Percentiles rank a stretch among this genome's conserved stretches.
Evolutionary conservation across 53 echinoderm and acorn worm genomes (phyloP).

Genomic region (Echinarachnius parma): DNA sequence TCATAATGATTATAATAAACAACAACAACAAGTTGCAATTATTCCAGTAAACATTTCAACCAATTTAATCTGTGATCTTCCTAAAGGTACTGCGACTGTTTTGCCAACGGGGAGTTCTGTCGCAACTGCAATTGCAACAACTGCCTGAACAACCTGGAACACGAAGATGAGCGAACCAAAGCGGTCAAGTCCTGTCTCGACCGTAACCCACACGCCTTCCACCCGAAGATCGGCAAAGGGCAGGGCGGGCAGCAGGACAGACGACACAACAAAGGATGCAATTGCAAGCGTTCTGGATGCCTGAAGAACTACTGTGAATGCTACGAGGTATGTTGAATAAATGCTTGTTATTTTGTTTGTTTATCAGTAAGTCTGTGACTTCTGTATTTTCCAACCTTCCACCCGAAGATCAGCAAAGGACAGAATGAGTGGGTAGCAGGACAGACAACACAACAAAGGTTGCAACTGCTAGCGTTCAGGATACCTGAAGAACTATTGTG

Average conservation of each 20-base stretch:
- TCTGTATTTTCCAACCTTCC: no score
- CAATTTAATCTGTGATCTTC: no score
- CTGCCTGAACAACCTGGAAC: conserved; percentile 86
- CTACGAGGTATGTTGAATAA: conserved; percentile 85
- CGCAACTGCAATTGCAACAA: conserved; percentile 94
- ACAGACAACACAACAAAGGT: conserved; percentile 90
- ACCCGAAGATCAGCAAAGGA: conserved; percentile 97
- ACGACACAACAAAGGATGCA: conserved; percentile 94
- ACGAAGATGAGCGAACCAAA: conserved; percentile 77
- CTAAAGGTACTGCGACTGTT: conserved; percentile 98
- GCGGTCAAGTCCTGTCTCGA: conserved; percentile 92
- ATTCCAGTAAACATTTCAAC: no score
- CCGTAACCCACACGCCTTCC: conserved; percentile 91
- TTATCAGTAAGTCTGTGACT: no score
- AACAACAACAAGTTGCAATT: no score
- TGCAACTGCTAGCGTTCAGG: conserved; percentile 98
- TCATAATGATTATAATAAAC: no score
- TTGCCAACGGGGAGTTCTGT: conserved; percentile 99
- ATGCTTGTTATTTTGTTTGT: no score
- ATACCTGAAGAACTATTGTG: conserved; percentile 97
- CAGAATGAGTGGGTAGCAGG: conserved; percentile 60
- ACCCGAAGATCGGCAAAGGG: conserved; percentile 97
- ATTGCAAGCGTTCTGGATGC: conserved; percentile 97
- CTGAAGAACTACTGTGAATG: conserved; percentile 99
- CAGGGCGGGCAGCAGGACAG: conserved; percentile 65